Conservation (phyloP, 2,888 invertebrate genomes). For the Melitaea athalia region DNA sequence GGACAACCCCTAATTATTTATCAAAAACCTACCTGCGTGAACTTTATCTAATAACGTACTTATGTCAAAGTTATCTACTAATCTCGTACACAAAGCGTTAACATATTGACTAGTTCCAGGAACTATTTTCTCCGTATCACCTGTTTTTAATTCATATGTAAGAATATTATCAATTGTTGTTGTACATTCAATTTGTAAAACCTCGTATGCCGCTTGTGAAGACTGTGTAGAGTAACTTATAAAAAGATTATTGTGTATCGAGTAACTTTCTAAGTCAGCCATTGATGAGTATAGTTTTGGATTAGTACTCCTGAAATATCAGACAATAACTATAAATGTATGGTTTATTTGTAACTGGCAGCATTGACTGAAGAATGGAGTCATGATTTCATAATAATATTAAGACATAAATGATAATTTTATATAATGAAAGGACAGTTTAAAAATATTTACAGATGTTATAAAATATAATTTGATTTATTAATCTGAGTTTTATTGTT, state of each 20-base stretch:
- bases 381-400: no score
- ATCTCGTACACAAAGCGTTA: conserved; percentile 65
- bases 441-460: background rate
- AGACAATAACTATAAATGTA: background rate
- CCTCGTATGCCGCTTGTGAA: conserved; percentile 68
- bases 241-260: conserved; percentile 68
- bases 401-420: background rate
- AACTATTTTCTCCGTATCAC: conserved; percentile 61
- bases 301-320: conserved; percentile 56
- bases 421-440: background rate
- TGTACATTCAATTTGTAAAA: conserved; percentile 68
- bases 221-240: conserved; percentile 67
- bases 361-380: no score
- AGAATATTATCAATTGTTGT: conserved; percentile 56
- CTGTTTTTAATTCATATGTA: conserved; percentile 64
- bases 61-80: conserved; percentile 68
- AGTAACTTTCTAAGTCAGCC: conserved; percentile 60
- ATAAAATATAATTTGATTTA: background rate
- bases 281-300: conserved; percentile 58
- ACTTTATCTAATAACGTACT: conserved; percentile 72
- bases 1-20: no score
- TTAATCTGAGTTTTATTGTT: background rate
- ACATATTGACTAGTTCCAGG: conserved; percentile 69
- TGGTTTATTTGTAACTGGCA: background rate
- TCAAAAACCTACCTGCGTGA: conserved; percentile 63